These are phyloP conservation scores for Cinclus mexicanus DNA, from an alignment of 2,113 vertebrate species.

Conservation along the genomic window DNA sequence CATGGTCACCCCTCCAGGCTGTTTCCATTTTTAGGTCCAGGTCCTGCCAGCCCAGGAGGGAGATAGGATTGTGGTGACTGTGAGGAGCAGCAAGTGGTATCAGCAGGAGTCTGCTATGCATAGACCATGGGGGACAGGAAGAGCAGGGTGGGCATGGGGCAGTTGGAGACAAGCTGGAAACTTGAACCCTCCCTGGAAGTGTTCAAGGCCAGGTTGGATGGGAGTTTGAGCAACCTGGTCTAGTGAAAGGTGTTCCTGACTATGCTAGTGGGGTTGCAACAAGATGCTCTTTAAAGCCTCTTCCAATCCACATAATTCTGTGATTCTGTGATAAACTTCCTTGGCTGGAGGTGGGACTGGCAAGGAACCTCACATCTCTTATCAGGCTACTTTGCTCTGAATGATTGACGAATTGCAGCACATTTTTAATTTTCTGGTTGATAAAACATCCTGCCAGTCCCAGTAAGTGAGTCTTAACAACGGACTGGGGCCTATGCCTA, in stretches of 20 bases:
- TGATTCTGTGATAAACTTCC: background rate
- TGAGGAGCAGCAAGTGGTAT: background rate
- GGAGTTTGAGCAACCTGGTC: background rate
- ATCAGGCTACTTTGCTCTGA: background rate
- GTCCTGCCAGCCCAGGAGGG: background rate
- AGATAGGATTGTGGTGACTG: background rate
- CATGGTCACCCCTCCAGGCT: background rate
- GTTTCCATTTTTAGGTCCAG: background rate
- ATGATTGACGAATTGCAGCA: background rate
- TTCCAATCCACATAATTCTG: background rate
- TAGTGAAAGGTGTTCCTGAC: background rate
- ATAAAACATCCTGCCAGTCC: background rate
- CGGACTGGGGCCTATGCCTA: background rate
- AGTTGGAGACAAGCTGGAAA: background rate
- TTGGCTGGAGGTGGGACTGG: background rate
- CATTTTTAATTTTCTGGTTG: background rate
- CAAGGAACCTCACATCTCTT: rapidly evolving
- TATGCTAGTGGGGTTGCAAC: background rate
- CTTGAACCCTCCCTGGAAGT: background rate
- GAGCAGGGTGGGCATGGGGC: background rate
- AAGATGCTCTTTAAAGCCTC: background rate
- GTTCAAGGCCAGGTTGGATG: background rate
- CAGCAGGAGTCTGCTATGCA: background rate
- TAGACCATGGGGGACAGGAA: background rate
- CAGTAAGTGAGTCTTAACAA: background rate